phyloP scores from a whole-genome alignment of 2,888 invertebrate species.

The Nephrotoma guestfalica region DNA sequence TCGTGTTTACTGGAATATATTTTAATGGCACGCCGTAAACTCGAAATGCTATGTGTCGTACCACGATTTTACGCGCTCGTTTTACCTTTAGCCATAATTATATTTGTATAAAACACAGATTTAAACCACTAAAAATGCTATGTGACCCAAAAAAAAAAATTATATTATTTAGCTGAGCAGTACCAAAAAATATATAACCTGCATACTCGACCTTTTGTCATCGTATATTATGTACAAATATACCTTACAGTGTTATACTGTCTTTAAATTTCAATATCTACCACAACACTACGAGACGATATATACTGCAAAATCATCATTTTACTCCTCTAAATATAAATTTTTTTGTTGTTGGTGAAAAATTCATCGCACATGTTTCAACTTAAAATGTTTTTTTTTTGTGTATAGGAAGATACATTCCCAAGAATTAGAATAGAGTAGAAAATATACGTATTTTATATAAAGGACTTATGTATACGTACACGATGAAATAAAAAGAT shows the following conservation, averaged over 20 bases:
- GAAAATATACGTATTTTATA: not conserved
- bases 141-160: not conserved
- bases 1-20: not conserved
- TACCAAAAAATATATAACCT: not conserved
- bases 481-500: not conserved
- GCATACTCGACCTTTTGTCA: not conserved
- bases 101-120: not conserved
- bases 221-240: not conserved
- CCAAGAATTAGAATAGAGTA: not conserved
- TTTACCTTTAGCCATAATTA: not conserved
- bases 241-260: not conserved
- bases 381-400: not conserved
- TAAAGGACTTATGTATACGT: not conserved
- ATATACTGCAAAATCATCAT: not conserved
- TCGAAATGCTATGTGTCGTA: not conserved
- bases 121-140: not conserved
- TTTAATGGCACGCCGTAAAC: not conserved
- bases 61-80: not conserved
- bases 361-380: not conserved
- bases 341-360: not conserved
- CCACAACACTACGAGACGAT: not conserved
- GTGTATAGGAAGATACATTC: not conserved
- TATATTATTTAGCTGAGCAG: not conserved
- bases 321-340: not conserved
- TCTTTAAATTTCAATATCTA: not conserved